phyloP scores from a whole-genome alignment of 2,888 invertebrate species.

The Tricholauxania praeusta region DNA sequence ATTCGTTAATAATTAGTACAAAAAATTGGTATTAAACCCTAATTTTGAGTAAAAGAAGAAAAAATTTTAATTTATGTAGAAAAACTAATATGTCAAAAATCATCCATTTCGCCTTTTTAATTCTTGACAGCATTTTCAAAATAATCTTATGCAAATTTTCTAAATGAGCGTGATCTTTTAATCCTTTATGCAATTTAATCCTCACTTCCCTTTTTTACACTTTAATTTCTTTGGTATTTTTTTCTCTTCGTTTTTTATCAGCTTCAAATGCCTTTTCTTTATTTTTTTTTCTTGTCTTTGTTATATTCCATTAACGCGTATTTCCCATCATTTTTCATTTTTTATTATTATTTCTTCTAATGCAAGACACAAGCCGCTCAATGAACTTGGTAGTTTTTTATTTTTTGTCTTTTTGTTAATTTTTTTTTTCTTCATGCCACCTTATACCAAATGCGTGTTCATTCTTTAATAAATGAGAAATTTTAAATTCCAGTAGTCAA shows the following conservation, averaged over 20 bases:
- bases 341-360: conserved; percentile 3
- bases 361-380: conserved; percentile 3
- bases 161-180: neutral
- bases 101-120: too few relatives aligned
- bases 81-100: too few relatives aligned
- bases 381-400: neutral
- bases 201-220: conserved; percentile 19
- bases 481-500: conserved; percentile 64
- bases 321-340: neutral
- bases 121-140: too few relatives aligned
- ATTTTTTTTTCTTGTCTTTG: neutral
- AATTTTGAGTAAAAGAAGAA: too few relatives aligned
- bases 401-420: neutral
- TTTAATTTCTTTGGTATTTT: neutral
- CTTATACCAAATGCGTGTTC: neutral
- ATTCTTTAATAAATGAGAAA: neutral
- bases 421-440: neutral
- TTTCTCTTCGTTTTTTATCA: neutral
- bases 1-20: too few relatives aligned
- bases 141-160: too few relatives aligned
- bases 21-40: too few relatives aligned
- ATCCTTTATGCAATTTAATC: conserved; percentile 30
- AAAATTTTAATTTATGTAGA: too few relatives aligned
- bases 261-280: neutral
- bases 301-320: conserved; percentile 1